These are phyloP conservation scores for Neomonachus schauinslandi DNA, from an alignment of 2,113 vertebrate species.

Conservation along the genomic window DNA sequence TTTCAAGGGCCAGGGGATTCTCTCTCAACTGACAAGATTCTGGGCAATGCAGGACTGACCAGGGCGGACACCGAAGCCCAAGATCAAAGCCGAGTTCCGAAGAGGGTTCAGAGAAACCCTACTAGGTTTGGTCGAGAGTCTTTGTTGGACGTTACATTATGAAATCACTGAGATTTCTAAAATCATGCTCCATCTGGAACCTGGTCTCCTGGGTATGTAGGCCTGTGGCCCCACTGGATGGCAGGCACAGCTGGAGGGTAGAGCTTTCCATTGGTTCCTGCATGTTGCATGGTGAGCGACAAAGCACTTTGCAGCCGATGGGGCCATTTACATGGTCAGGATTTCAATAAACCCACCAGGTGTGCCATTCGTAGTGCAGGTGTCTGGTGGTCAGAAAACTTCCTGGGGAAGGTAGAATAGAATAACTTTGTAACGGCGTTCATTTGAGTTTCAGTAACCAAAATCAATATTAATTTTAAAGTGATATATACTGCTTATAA, in stretches of 20 bases:
- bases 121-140: background rate
- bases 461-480: constrained; percentile 9
- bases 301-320: fast-evolving
- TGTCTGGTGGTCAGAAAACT: background rate
- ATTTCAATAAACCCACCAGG: background rate
- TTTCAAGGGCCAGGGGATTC: background rate
- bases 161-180: background rate
- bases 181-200: background rate
- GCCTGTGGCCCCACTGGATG: background rate
- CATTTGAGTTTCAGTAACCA: background rate
- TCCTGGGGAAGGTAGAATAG: background rate
- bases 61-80: background rate
- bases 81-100: no score
- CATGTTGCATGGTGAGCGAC: background rate
- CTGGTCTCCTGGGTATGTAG: background rate
- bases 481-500: background rate
- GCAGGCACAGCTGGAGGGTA: background rate
- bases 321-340: background rate
- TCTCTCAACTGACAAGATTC: background rate
- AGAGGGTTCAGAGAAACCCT: background rate
- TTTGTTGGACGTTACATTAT: background rate
- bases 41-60: background rate
- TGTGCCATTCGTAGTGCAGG: no score
- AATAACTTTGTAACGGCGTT: background rate
- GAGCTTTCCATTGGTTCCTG: background rate